A percentile compares a stretch with the other conserved stretches of the same genome.
Conservation (phyloP, 2,888 invertebrate genomes). For the Pachymerium ferrugineum region DNA sequence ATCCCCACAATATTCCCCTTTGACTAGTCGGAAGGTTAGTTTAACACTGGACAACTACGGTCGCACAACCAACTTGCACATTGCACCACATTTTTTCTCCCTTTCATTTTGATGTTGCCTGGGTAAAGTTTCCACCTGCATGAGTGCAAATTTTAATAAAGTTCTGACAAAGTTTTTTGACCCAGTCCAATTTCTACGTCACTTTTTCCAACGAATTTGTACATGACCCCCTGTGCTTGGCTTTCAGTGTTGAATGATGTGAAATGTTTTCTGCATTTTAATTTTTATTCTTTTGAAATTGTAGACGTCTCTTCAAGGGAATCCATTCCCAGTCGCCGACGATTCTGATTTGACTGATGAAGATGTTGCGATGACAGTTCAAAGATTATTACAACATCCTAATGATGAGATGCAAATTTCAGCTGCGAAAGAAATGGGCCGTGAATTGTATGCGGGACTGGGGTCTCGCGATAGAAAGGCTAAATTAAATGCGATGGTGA, state of each 20-base stretch:
- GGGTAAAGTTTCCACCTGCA: no score
- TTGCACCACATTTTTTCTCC: neutral
- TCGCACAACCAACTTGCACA: neutral
- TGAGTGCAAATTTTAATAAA: no score
- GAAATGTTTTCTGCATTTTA: neutral
- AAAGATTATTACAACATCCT: conserved; percentile 46
- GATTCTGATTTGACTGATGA: conserved; percentile 40
- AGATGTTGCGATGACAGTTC: conserved; percentile 43
- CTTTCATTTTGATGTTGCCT: no score
- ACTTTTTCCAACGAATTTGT: no score
- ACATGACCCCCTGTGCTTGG: neutral
- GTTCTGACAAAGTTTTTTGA: no score
- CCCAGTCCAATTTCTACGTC: no score
- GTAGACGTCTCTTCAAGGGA: conserved; percentile 44
- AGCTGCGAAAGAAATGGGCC: conserved; percentile 80
- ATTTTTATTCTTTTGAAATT: neutral
- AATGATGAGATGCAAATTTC: conserved; percentile 77
- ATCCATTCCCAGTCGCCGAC: conserved; percentile 40
- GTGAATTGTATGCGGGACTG: conserved; percentile 67
- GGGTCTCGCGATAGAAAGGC: conserved; percentile 62
- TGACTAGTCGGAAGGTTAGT: conserved; percentile 51
- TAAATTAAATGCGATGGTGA: conserved; percentile 81
- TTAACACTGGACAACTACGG: neutral
- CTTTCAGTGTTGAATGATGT: conserved; percentile 35
- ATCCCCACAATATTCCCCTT: conserved; percentile 47